Conservation (phyloP, 1,140 invertebrate species). For the Drepana arcuata region DNA sequence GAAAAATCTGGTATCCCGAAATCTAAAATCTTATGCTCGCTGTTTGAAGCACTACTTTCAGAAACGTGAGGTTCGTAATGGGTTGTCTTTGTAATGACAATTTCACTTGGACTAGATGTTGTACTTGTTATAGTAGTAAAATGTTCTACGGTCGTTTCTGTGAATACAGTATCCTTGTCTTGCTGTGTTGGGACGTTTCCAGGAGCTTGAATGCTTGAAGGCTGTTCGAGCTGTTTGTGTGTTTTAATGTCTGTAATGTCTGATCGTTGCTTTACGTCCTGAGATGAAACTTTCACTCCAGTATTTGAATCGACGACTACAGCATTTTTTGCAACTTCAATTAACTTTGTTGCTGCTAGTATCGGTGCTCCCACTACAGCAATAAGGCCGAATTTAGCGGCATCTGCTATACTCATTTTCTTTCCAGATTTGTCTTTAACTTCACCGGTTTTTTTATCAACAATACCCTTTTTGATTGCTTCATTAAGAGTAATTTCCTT, state of each 20-base stretch:
- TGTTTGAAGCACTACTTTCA: constrained; percentile 8
- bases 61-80: constrained; percentile 11
- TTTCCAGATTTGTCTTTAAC: constrained; percentile 77
- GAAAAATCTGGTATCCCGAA: constrained; percentile 4
- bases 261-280: constrained; percentile 82
- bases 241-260: constrained; percentile 41
- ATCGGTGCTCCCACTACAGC: constrained; percentile 81
- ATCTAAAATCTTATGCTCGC: constrained; percentile 14
- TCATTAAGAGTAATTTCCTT: constrained; percentile 81
- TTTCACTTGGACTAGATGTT: constrained; percentile 8
- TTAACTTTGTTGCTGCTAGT: constrained; percentile 75
- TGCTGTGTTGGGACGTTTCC: background rate
- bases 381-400: constrained; percentile 81
- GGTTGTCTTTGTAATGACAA: constrained; percentile 9
- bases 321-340: constrained; percentile 54
- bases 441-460: constrained; percentile 81
- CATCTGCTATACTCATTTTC: constrained; percentile 80
- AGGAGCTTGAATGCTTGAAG: background rate
- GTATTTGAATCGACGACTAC: constrained; percentile 80
- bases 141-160: constrained; percentile 6
- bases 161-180: constrained; percentile 2
- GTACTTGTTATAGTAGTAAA: constrained; percentile 9
- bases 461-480: constrained; percentile 82
- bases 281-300: constrained; percentile 78
- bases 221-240: constrained; percentile 4